Conservation (phyloP, 1,140 invertebrate genomes). For the Andrena cerasifolii region DNA sequence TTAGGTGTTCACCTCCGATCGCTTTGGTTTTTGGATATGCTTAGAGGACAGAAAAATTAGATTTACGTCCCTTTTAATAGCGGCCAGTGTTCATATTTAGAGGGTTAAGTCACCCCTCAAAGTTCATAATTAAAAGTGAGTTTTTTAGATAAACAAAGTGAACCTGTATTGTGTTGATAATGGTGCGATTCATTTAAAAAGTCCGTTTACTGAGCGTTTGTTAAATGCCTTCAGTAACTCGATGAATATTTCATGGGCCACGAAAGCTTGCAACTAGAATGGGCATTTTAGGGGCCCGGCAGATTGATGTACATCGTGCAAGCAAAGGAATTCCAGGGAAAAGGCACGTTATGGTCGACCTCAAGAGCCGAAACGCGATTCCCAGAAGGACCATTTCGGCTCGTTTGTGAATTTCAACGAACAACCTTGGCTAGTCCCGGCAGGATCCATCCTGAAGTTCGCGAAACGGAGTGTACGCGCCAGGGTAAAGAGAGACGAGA, state of each 20-base stretch:
- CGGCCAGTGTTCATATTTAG: too few relatives aligned
- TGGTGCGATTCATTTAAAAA: conserved; percentile 28
- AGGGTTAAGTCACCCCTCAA: too few relatives aligned
- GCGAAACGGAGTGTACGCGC: background rate
- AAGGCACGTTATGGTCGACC: conserved; percentile 29
- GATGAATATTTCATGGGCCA: conserved; percentile 43
- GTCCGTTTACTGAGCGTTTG: background rate
- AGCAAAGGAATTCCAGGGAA: conserved; percentile 25
- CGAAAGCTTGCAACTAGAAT: conserved; percentile 3
- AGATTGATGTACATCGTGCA: background rate
- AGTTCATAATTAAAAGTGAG: too few relatives aligned
- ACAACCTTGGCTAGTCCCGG: conserved; percentile 37
- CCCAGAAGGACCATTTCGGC: conserved; percentile 61
- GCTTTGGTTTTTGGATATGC: too few relatives aligned
- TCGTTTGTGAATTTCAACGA: conserved; percentile 41
- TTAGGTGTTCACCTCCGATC: too few relatives aligned
- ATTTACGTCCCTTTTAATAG: too few relatives aligned
- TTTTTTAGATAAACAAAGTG: too few relatives aligned
- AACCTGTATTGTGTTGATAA: too few relatives aligned
- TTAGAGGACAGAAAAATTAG: too few relatives aligned
- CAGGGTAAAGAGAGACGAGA: background rate
- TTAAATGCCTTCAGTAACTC: background rate
- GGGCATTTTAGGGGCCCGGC: conserved; percentile 10
- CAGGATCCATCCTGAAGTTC: conserved; percentile 9
- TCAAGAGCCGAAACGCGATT: conserved; percentile 43